Evolutionary conservation across 2,888 invertebrate species (phyloP), one percentile per base, ranked within the genome.

Genomic region (Polyommatus iphigenia): DNA sequence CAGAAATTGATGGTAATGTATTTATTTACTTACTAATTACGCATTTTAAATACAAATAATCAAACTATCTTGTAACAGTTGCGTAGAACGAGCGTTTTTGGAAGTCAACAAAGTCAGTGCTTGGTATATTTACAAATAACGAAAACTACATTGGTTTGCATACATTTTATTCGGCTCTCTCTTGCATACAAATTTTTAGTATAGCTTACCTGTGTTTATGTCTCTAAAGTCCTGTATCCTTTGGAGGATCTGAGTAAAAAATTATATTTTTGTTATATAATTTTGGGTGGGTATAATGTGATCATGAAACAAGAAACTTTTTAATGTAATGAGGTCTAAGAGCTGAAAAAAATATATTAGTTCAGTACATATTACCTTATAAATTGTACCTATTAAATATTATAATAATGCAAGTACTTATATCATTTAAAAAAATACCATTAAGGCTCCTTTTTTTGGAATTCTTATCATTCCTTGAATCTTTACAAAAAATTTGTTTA

Each of bases 1-100:
- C 89, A 89, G 91, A 92, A 86, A 89, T 87, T 86, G 88, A 92
- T 90, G 93, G 93, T 93, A 91, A 91, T 86, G 88, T 41, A 10
- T 71, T 46, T 62, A 62, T 59, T 73, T 59, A 29, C 54, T n/a
- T 78, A 13, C 67, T 67, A 18, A 67, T 36, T 50, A 6, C 6
- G 29, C 54, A 57, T 78, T 50, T 18, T 41, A 77, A 8, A 24
- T 71, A 15, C 15, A 67, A 67, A 67, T 67, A 15, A 18, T 32
- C 6, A 29, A 67, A 32, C 5, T 67, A 29, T 29, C 29, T 67
- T 67, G 10, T 15, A 29, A 67, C 6, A 18, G 29, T 15, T 67
- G 24, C 24, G 4, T 13, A 24, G 67, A 67, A 67, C 1, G 18
- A 54, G 13, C 54, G 18, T 54, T 54, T 54, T 15, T 54, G 54